Evolutionary conservation across 1,140 invertebrate genomes (phyloP).

Genomic region (Arctopsyche grandis): DNA sequence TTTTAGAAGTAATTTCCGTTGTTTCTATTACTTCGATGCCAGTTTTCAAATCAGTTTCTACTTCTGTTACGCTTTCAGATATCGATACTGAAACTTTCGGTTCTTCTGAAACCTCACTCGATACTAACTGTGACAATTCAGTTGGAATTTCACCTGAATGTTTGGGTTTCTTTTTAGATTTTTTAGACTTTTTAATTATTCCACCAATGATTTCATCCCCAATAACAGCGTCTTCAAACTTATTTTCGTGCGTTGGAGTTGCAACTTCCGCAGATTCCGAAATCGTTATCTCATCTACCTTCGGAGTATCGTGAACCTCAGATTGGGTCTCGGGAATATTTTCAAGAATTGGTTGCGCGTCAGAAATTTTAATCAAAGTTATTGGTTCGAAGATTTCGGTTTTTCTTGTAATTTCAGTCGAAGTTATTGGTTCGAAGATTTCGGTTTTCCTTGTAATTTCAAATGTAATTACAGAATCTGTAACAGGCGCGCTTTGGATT

Average conservation of each 20-base stretch:
- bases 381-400: too few relatives aligned
- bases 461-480: too few relatives aligned
- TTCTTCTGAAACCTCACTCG: neutral
- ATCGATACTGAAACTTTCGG: neutral
- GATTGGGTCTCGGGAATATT: neutral
- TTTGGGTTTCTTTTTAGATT: constrained; percentile 17
- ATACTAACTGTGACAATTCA: neutral
- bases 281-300: neutral
- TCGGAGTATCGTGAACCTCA: neutral
- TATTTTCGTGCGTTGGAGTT: neutral
- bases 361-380: too few relatives aligned
- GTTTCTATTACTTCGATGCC: neutral
- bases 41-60: neutral
- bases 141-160: neutral
- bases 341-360: neutral
- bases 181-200: constrained; percentile 5
- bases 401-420: too few relatives aligned
- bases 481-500: too few relatives aligned
- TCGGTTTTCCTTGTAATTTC: too few relatives aligned
- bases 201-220: neutral
- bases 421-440: too few relatives aligned
- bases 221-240: neutral
- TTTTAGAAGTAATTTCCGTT: neutral
- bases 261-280: neutral
- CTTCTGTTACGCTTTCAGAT: neutral